Evolutionary conservation across 2,888 invertebrate species (phyloP), one percentile per base, ranked within the genome.

Genomic region (Macaria liturata): DNA sequence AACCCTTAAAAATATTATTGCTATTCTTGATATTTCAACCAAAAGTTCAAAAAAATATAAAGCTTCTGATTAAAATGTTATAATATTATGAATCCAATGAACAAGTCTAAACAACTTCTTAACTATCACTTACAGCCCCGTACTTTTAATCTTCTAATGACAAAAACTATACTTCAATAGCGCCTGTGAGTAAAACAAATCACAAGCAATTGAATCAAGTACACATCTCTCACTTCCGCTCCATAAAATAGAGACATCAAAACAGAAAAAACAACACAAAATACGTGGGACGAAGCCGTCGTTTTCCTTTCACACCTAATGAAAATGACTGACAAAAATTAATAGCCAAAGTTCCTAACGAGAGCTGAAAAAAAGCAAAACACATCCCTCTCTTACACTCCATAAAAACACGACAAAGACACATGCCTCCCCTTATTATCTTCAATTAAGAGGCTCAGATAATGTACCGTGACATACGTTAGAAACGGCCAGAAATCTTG

Each of bases 381-480:
- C 80, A 83, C 81, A 81, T 84, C 83, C 83, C 81, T 81, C 83
- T 79, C 85, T 82, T 79, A 79, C 83, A 83, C 83, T 78, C 88
- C 86, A 88, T 88, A 89, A 89, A 88, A 88, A 88, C 85, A 83
- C 81, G 91, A 89, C 90, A 86, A 83, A 90, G 91, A 90, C 88
- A 90, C 83, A 90, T 90, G 89, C 87, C 88, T 83, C 77, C 84
- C 84, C 88, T 86, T 88, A 90, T 90, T 90, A 91, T 91, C 88
- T 88, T 90, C 91, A 91, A 91, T 91, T 91, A 91, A 89, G 90
- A 88, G 84, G 78, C 84, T 78, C 83, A 79, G 89, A 90, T 90
- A 91, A 88, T 87, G 80, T 82, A 80, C 81, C 83, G 83, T 86
- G 89, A 87, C 89, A 86, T 88, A 88, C 84, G 84, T 65, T 62